Base-by-base conservation (phyloP, 2,797 vertebrate genomes). In the Choloepus didactylus region DNA sequence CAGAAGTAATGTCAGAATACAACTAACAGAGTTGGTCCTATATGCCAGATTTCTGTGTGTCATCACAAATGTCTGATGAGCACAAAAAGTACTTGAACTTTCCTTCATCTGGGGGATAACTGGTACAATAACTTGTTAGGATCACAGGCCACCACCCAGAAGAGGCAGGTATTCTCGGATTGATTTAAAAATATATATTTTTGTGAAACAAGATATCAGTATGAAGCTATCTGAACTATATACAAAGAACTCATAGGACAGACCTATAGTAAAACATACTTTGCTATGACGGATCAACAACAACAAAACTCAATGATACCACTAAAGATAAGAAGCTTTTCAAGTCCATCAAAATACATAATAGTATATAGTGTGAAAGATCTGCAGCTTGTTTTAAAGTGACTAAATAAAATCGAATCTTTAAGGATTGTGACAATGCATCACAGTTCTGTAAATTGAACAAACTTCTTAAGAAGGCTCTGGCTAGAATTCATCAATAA, bases 1-100 rank as follows among this genome's bases (percentile, higher is more conserved):
- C 98, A 95, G 97, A 94, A 97, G 97, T 83, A 67, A 97, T 64
- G 96, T 97, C 98, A 97, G 98, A 96, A 94, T 87, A 25, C 93
- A 83, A 93, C 95, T 77, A 92, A 96, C 96, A 64, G 93, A 84
- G 96, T 44, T 83, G 81, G 95, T 49, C 77, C 91, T 35, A 9
- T n/a, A 12, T 29, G 91, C 96, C 96, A 93, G 95, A 27, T 81
- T 93, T 91, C 94, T 21, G 41, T 59, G 82, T 88, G 95, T 86
- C 94, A 88, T 87, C 89, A 29, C 94, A 93, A 93, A 81, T 87
- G 81, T 92, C 3, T 59, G 87, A 94, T 2, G 66, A 79, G 60
- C 84, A 70, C 73, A 80, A 72, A 67, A 77, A 81, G 89, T n/a
- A 80, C 70, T 27, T 59, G 80, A 95, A 95, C 91, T 93, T 93